phyloP scores from a whole-genome alignment of 2,113 vertebrate species.

The Oreocharis arfaki region DNA sequence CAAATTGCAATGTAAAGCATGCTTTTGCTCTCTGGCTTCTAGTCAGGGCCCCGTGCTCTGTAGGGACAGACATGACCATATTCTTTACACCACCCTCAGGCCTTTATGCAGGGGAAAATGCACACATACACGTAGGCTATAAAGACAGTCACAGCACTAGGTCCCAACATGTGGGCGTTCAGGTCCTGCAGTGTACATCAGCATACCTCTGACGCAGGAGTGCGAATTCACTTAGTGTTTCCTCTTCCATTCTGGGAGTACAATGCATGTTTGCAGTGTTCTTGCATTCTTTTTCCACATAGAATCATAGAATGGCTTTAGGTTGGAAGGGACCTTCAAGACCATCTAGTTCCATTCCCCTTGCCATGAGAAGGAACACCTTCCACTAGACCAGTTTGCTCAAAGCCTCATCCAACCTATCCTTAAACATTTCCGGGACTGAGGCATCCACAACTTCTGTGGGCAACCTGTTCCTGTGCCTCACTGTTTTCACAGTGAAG shows the following conservation, averaged over 20 bases:
- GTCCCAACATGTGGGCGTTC: not conserved
- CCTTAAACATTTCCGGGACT: not conserved
- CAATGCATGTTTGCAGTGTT: not conserved
- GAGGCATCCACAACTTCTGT: no score
- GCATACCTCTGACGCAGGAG: not conserved
- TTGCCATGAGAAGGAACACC: not conserved
- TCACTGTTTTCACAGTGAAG: not conserved
- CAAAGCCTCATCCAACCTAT: not conserved
- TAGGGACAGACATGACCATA: not conserved
- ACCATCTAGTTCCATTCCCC: not conserved
- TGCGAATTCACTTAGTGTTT: not conserved
- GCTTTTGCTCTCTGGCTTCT: not conserved
- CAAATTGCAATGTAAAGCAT: not conserved
- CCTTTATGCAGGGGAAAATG: not conserved
- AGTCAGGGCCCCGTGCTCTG: not conserved
- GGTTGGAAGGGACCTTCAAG: not conserved
- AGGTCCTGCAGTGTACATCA: not conserved
- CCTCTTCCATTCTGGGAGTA: not conserved
- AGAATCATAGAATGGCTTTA: not conserved
- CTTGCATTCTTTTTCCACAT: not conserved
- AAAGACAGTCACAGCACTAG: not conserved
- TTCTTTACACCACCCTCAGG: not conserved
- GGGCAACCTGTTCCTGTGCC: accelerated
- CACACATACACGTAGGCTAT: accelerated
- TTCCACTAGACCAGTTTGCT: not conserved